Evolutionary conservation across 1,140 invertebrate genomes (phyloP), one percentile per base, ranked within the genome.

Genomic region (Lordiphosa mommai): DNA sequence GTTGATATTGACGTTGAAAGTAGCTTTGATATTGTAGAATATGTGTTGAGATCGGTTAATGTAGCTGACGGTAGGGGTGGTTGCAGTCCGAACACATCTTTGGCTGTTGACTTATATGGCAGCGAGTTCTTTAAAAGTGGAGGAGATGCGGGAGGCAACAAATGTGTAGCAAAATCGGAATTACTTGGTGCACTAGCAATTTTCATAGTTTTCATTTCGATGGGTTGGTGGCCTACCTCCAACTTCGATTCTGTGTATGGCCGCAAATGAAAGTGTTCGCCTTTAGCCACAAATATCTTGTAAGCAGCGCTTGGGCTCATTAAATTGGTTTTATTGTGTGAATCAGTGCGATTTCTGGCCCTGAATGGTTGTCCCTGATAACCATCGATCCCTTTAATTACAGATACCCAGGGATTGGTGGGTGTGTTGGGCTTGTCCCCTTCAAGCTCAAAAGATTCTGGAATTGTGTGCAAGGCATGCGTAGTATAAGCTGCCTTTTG

Each of bases 401-500:
- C 7, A 2, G 58, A 70, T 4, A 13, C 0, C 52, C 53, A 65
- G 1, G 33, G 10, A 14, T 50, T 36, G 2, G 27, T 16, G 7
- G 2, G 0, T 27, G 27, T 6, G 1, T 20, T 37, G 2, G 7
- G 10, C 4, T n/a, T 23, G 10, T 41, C n/a, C 4, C 1, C n/a
- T 10, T 27, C 9, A 3, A 20, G 27, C 8, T 29, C 0, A 14
- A 14, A 30, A 8, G 4, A 9, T 33, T 29, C 53, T 36, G 17
- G 17, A 8, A 2, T 29, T 9, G 13, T n/a, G 4, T 13, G 9
- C 14, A 17, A 16, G 0, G 17, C 20, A 23, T 64, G n/a, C 7
- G 47, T 63, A 13, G 64, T 59, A n/a, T 56, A 43, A 0, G 43
- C 44, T 5, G 49, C 30, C 2, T 37, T 65, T 44, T 72, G 69